Evolutionary conservation across 2,113 vertebrate genomes (phyloP).

Genomic region (human): GRCh38 chr4:112039501-112040000

Average conservation of each 20-base stretch:
- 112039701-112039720: neutral
- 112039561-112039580: too few species aligned
- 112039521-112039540: too few species aligned
- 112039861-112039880: neutral
- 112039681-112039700: too few species aligned
- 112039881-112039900: neutral
- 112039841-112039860: neutral
- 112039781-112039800: neutral
- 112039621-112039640: too few species aligned
- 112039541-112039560: too few species aligned
- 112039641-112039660: too few species aligned
- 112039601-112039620: too few species aligned
- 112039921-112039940: neutral
- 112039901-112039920: neutral
- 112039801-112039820: neutral
- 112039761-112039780: neutral
- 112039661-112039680: too few species aligned
- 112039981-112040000: neutral
- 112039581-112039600: too few species aligned
- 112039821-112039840: neutral
- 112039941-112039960: neutral
- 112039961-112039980: neutral
- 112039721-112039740: neutral
- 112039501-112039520: too few species aligned
- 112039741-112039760: neutral